These are phyloP conservation scores for Axis porcinus DNA, from an alignment of 2,113 vertebrate species.

Conservation along the genomic window DNA sequence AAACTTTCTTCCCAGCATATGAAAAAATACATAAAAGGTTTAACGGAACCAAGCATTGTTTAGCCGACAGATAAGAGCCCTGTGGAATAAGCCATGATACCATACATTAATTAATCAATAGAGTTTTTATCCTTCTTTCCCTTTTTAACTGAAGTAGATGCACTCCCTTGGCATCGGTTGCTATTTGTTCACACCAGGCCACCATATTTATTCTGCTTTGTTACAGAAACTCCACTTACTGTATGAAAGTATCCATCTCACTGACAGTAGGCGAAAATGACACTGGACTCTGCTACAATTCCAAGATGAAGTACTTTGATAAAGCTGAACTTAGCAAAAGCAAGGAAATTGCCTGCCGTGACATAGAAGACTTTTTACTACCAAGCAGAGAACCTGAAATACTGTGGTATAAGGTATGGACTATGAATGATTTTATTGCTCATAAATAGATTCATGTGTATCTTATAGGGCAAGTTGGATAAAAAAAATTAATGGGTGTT, in stretches of 20 bases:
- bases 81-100: background rate
- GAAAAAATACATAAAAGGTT: background rate
- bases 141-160: background rate
- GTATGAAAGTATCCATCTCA: constrained; percentile 99
- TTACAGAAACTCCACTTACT: constrained; percentile 97
- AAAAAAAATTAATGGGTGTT: background rate
- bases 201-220: constrained; percentile 75
- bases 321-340: constrained; percentile 98
- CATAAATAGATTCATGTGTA: constrained; percentile 1
- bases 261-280: constrained; percentile 97
- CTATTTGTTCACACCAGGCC: constrained; percentile 32
- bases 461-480: constrained; percentile 22
- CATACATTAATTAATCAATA: background rate
- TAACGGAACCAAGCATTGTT: background rate
- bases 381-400: constrained; percentile 91
- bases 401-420: constrained; percentile 96
- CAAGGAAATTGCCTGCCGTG: constrained; percentile 95
- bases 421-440: background rate
- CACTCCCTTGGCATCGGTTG: background rate
- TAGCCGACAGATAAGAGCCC: background rate
- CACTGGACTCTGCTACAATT: constrained; percentile 97
- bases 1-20: background rate
- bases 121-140: background rate
- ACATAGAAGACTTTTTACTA: constrained; percentile 94
- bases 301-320: constrained; percentile 97